Conservation (phyloP, 2,797 vertebrate species). For the Thamnophis elegans region DNA sequence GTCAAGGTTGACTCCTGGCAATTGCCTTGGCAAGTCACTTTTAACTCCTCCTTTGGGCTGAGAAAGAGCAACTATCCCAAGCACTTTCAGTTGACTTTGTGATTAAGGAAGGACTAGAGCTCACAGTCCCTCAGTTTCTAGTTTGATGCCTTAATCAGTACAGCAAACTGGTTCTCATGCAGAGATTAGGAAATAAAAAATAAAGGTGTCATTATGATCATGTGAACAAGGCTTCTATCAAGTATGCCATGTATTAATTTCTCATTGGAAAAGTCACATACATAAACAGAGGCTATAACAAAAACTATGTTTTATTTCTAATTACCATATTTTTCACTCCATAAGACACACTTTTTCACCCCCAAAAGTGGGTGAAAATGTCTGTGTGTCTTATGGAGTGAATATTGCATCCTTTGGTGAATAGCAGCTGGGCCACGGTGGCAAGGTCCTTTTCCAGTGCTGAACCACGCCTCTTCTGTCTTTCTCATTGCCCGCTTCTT, state of each 20-base stretch:
- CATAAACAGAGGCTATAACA: not conserved
- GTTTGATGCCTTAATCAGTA: not conserved
- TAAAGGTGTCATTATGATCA: not conserved
- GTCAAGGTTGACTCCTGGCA: not conserved
- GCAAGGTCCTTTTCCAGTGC: too few relatives aligned
- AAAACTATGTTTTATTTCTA: not conserved
- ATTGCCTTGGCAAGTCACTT: not conserved
- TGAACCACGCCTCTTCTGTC: too few relatives aligned
- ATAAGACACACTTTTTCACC: too few relatives aligned
- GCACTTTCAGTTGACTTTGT: not conserved
- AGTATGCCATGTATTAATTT: not conserved
- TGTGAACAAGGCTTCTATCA: not conserved
- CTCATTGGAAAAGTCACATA: not conserved
- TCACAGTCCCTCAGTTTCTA: not conserved
- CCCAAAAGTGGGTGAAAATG: too few relatives aligned
- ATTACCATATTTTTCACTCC: too few relatives aligned
- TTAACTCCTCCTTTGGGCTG: not conserved
- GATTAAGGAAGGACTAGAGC: not conserved
- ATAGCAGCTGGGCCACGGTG: too few relatives aligned
- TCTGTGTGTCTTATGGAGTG: too few relatives aligned
- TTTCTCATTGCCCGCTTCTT: too few relatives aligned
- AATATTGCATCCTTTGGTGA: too few relatives aligned
- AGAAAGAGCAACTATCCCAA: not conserved
- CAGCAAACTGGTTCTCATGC: not conserved
- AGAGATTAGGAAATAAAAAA: not conserved